These are phyloP conservation scores for Porites divaricata DNA, from an alignment of 92 coral and sea anemone species.

Conservation along the genomic window DNA sequence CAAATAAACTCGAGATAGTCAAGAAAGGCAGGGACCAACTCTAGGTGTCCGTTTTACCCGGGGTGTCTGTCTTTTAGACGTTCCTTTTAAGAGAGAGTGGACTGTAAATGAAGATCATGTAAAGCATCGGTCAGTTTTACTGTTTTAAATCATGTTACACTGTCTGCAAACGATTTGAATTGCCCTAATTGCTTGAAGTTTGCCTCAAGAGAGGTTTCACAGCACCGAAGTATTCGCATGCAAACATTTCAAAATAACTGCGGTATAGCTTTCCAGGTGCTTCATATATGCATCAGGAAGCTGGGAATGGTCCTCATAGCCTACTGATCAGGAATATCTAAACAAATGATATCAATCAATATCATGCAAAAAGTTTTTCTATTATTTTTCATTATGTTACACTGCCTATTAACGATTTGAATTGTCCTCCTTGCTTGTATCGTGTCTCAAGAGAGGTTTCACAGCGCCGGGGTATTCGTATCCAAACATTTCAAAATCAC, in stretches of 20 bases:
- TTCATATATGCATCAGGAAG: background rate
- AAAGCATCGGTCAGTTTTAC: too few relatives aligned
- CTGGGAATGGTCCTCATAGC: background rate
- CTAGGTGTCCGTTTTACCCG: background rate
- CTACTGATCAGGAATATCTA: too few relatives aligned
- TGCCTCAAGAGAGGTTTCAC: background rate
- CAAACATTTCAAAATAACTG: conserved; percentile 15
- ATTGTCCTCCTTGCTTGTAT: background rate
- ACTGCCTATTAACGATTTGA: background rate
- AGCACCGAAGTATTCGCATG: background rate
- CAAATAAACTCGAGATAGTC: too few relatives aligned
- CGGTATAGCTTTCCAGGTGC: conserved; percentile 14
- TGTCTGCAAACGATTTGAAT: background rate
- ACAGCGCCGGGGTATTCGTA: conserved; percentile 12
- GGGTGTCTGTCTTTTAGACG: background rate
- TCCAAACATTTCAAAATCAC: conserved; percentile 17
- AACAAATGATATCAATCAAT: too few relatives aligned
- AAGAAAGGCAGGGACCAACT: too few relatives aligned
- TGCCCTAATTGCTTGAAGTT: background rate
- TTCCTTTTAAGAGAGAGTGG: too few relatives aligned
- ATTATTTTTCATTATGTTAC: too few relatives aligned
- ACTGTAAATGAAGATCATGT: too few relatives aligned
- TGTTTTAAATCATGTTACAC: too few relatives aligned
- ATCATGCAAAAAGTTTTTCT: too few relatives aligned
- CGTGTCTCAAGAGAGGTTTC: background rate